A percentile compares a stretch with the other conserved stretches of the same genome.
Conservation (phyloP, 1,140 invertebrate species). For the Parasteatoda tepidariorum region DNA sequence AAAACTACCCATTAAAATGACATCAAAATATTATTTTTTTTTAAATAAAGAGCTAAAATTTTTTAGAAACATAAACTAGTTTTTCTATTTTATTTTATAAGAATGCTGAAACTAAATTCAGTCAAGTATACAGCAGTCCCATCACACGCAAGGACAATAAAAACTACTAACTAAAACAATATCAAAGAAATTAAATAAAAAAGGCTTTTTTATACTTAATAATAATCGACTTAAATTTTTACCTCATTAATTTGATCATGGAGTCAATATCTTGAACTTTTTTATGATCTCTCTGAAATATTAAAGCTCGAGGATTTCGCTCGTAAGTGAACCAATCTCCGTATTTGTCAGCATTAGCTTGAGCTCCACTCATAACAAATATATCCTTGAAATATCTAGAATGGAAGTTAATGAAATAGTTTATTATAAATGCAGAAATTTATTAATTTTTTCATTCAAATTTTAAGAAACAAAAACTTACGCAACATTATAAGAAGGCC, state of each 20-base stretch:
- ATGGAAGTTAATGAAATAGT: background rate
- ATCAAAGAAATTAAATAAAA: too few relatives aligned
- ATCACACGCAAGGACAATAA: too few relatives aligned
- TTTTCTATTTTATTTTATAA: too few relatives aligned
- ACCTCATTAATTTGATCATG: conserved; percentile 76
- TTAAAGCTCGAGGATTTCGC: conserved; percentile 75
- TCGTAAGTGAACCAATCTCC: conserved; percentile 81
- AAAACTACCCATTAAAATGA: too few relatives aligned
- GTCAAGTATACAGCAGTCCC: too few relatives aligned
- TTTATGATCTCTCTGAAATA: conserved; percentile 75
- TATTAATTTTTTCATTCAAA: background rate
- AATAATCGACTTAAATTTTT: background rate
- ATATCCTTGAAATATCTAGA: conserved; percentile 76
- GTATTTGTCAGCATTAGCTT: conserved; percentile 73
- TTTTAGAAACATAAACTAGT: too few relatives aligned
- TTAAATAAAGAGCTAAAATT: too few relatives aligned
- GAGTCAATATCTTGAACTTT: conserved; percentile 72
- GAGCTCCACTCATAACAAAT: conserved; percentile 73
- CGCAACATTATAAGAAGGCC: conserved; percentile 84
- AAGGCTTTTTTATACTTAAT: too few relatives aligned
- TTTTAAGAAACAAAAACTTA: conserved; percentile 64
- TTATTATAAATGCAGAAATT: background rate
- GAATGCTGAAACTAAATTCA: too few relatives aligned
- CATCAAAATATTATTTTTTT: too few relatives aligned
- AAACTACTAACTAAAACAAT: too few relatives aligned